These are phyloP conservation scores for Drosophila parabipectinata DNA, from an alignment of 1,140 invertebrate species.

Conservation along the genomic window DNA sequence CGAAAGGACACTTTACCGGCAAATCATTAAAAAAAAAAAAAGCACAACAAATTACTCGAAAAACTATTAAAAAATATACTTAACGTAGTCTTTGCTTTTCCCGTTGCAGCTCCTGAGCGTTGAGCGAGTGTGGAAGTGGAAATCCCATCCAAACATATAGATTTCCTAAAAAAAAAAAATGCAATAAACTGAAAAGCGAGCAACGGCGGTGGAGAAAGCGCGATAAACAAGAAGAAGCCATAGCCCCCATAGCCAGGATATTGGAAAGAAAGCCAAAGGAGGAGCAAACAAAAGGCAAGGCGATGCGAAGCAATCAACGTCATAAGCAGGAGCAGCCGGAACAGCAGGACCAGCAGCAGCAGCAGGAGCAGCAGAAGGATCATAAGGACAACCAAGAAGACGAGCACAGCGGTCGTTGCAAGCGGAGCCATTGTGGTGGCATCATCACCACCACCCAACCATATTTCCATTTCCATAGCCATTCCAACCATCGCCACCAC, in stretches of 20 bases:
- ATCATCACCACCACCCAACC: slow-evolving; percentile 24
- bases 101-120: slow-evolving; percentile 14
- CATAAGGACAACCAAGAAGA: slow-evolving; percentile 15
- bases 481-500: neutral
- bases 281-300: slow-evolving; percentile 62
- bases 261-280: neutral
- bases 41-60: slow-evolving; percentile 15
- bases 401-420: slow-evolving; percentile 40
- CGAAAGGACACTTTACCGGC: neutral
- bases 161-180: slow-evolving; percentile 16
- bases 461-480: neutral
- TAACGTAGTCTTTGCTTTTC: slow-evolving; percentile 39
- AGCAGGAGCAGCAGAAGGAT: slow-evolving; percentile 4
- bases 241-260: neutral
- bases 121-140: no score
- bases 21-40: no score
- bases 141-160: neutral
- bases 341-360: slow-evolving; percentile 33
- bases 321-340: slow-evolving; percentile 56
- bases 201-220: slow-evolving; percentile 5
- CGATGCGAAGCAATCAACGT: slow-evolving; percentile 79
- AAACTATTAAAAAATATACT: slow-evolving; percentile 69
- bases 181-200: slow-evolving; percentile 24
- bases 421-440: slow-evolving; percentile 59
- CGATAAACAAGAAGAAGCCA: slow-evolving; percentile 27